Evolutionary conservation across 2,888 invertebrate species (phyloP).

Genomic region (Amphiduros pacificus): DNA sequence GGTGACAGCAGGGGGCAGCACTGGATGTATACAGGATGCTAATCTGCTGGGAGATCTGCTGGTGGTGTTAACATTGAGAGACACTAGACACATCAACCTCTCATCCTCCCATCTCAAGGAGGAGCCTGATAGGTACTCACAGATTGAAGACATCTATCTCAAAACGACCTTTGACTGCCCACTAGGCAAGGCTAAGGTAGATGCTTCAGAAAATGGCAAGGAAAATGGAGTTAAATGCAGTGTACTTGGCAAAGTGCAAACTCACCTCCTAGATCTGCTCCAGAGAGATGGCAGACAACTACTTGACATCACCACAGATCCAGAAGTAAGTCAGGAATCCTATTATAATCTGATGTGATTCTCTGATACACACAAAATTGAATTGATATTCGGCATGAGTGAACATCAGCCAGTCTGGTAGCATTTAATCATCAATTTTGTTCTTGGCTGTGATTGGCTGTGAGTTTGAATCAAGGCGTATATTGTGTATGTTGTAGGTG

Average conservation of each 20-base stretch:
- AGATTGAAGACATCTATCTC: slow-evolving; percentile 8
- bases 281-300: background rate
- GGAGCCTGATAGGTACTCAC: too few relatives aligned
- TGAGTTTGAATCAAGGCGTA: too few relatives aligned
- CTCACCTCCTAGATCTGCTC: background rate
- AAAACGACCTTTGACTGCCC: slow-evolving; percentile 8
- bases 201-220: background rate
- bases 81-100: background rate
- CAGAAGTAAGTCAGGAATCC: too few relatives aligned
- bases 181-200: background rate
- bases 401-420: too few relatives aligned
- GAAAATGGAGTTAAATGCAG: slow-evolving; percentile 1
- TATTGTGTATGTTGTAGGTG: background rate
- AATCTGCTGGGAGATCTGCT: slow-evolving; percentile 3
- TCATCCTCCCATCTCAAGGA: too few relatives aligned
- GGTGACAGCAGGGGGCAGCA: slow-evolving; percentile 18
- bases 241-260: background rate
- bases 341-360: background rate
- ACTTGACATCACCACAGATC: too few relatives aligned
- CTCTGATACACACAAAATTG: background rate
- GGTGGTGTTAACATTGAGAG: slow-evolving; percentile 7
- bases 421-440: too few relatives aligned
- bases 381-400: too few relatives aligned
- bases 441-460: too few relatives aligned
- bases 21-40: background rate